Conservation (phyloP, 2,888 invertebrate genomes). For the Drosophila quasianomalipes region DNA sequence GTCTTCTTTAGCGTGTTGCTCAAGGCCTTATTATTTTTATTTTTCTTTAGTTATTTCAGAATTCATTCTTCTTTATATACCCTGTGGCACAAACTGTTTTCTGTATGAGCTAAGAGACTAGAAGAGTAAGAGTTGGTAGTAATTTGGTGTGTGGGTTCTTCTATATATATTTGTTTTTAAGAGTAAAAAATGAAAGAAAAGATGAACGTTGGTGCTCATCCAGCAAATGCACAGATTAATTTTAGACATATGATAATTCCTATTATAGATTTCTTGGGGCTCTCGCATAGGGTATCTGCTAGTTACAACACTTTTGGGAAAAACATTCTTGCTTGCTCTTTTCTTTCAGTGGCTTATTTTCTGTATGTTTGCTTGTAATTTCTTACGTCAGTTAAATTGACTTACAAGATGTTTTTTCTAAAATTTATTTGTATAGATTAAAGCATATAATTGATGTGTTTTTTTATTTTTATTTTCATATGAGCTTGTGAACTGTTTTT, state of each 20-base stretch:
- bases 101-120: neutral
- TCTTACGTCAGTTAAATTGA: no score
- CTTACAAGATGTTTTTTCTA: neutral
- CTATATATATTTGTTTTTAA: no score
- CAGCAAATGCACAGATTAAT: neutral
- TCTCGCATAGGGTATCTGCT: neutral
- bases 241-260: neutral
- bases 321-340: neutral
- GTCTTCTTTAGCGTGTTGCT: neutral
- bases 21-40: neutral
- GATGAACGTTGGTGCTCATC: neutral
- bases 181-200: neutral
- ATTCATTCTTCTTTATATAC: neutral
- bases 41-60: neutral
- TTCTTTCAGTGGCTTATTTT: neutral
- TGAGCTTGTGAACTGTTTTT: slow-evolving; percentile 13
- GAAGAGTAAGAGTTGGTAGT: neutral
- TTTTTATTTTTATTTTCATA: neutral
- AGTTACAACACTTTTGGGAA: neutral
- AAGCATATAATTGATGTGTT: slow-evolving; percentile 9
- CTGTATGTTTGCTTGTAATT: neutral
- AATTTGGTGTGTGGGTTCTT: neutral
- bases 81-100: neutral
- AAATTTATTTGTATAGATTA: slow-evolving; percentile 1
- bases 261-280: neutral